phyloP scores from a whole-genome alignment of 1,140 invertebrate genomes.

The Glossosoma conforme region DNA sequence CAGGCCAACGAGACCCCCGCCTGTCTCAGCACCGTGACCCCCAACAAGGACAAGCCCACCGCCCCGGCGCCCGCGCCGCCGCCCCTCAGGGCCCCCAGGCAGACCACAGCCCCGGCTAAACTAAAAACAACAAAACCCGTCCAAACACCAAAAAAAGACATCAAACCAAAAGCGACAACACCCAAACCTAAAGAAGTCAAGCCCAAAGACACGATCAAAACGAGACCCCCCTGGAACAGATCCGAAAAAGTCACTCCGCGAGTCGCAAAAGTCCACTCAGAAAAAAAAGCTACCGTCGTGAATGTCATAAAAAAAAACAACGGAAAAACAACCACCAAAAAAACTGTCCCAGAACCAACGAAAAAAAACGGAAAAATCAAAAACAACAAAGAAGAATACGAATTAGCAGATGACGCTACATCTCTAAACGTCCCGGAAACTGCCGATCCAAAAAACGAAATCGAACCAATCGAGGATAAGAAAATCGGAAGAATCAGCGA shows the following conservation, averaged over 20 bases:
- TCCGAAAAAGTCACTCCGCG: slow-evolving; percentile 13
- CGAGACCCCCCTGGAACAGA: not conserved
- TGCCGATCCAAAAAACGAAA: slow-evolving; percentile 13
- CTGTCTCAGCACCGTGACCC: slow-evolving; percentile 47
- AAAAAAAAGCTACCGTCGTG: slow-evolving; percentile 22
- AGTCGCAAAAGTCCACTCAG: slow-evolving; percentile 4
- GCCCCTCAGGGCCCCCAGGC: slow-evolving; percentile 15
- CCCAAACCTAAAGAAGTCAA: slow-evolving; percentile 18
- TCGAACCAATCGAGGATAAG: slow-evolving; percentile 18
- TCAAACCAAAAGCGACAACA: slow-evolving; percentile 14
- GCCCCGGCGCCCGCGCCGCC: slow-evolving; percentile 19
- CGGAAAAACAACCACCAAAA: slow-evolving; percentile 15
- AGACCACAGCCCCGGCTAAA: slow-evolving; percentile 13
- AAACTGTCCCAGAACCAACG: slow-evolving; percentile 21
- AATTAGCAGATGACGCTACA: slow-evolving; percentile 55
- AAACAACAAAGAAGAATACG: slow-evolving; percentile 47
- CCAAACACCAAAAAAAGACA: slow-evolving; percentile 16
- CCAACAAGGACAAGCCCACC: slow-evolving; percentile 37
- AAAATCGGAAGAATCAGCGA: slow-evolving; percentile 43
- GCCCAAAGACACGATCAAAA: slow-evolving; percentile 13
- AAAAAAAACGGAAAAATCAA: slow-evolving; percentile 33
- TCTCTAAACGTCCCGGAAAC: slow-evolving; percentile 40
- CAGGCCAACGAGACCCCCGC: slow-evolving; percentile 44
- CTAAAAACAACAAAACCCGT: slow-evolving; percentile 18
- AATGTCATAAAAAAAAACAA: slow-evolving; percentile 23